Conservation (phyloP, 2,888 invertebrate genomes). For the Ceraclea dissimilis region DNA sequence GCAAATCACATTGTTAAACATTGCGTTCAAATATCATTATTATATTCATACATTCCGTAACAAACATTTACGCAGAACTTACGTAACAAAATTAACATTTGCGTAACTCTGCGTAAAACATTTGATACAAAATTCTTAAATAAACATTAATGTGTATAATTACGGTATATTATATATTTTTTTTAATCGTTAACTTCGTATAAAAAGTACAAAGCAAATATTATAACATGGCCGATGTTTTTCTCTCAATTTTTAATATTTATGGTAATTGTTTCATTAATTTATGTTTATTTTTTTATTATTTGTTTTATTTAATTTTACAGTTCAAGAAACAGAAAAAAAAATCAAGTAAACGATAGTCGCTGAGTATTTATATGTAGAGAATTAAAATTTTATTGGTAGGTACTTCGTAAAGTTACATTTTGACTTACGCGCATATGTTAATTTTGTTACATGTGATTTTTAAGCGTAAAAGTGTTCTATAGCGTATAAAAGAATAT, state of each 20-base stretch:
- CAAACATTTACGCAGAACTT: no score
- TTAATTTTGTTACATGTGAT: no score
- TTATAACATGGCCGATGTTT: constrained; percentile 5
- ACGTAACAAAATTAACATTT: neutral
- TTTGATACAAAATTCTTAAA: neutral
- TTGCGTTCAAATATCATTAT: constrained; percentile 14
- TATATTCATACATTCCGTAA: neutral
- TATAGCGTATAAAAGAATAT: no score
- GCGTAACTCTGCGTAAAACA: neutral
- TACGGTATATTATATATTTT: constrained; percentile 3
- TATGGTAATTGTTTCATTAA: neutral
- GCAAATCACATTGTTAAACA: constrained; percentile 23
- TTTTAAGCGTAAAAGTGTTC: no score
- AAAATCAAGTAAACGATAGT: no score
- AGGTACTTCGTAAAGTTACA: no score
- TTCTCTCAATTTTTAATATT: neutral
- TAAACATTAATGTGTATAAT: neutral
- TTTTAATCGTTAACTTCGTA: constrained; percentile 21
- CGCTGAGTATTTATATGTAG: no score
- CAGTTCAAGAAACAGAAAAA: no score
- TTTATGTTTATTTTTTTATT: constrained; percentile 4
- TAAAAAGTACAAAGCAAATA: constrained; percentile 25
- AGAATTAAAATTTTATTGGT: no score
- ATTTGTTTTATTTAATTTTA: neutral
- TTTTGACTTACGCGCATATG: no score